These are phyloP conservation scores for Muscicapa adusta DNA, from an alignment of 2,113 vertebrate genomes.

Conservation along the genomic window DNA sequence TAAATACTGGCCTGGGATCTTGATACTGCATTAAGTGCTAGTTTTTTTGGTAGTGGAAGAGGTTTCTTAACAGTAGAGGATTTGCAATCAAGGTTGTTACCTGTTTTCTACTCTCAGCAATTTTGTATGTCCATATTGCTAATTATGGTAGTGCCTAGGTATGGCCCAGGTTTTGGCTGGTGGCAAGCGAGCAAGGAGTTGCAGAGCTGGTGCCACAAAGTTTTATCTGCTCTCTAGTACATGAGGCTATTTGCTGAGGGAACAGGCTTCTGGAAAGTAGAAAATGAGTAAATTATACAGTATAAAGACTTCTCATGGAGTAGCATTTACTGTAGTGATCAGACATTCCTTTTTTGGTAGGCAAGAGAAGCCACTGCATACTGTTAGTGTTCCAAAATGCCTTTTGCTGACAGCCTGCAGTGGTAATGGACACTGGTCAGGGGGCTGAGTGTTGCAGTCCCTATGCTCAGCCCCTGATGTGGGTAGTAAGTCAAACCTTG, in stretches of 20 bases:
- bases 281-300: not conserved
- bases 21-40: not conserved
- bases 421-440: not conserved
- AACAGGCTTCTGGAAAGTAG: not conserved
- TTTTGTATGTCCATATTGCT: not conserved
- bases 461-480: not conserved
- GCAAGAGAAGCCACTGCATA: not conserved
- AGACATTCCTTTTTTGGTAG: not conserved
- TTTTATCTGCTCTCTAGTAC: not conserved
- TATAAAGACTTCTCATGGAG: not conserved
- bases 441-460: not conserved
- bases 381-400: not conserved
- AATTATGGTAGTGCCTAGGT: not conserved
- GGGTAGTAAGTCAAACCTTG: not conserved
- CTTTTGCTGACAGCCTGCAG: not conserved
- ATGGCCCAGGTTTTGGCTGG: not conserved
- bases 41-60: not conserved
- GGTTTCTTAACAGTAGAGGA: not conserved
- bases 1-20: not conserved
- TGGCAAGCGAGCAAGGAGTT: not conserved
- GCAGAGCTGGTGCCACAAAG: not conserved
- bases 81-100: not conserved
- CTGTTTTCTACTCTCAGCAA: not conserved
- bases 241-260: accelerated
- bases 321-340: not conserved